Percentiles rank a stretch among this genome's conserved stretches.
Evolutionary conservation across 2,888 invertebrate species (phyloP).

Genomic region (Oxycera nigricornis): DNA sequence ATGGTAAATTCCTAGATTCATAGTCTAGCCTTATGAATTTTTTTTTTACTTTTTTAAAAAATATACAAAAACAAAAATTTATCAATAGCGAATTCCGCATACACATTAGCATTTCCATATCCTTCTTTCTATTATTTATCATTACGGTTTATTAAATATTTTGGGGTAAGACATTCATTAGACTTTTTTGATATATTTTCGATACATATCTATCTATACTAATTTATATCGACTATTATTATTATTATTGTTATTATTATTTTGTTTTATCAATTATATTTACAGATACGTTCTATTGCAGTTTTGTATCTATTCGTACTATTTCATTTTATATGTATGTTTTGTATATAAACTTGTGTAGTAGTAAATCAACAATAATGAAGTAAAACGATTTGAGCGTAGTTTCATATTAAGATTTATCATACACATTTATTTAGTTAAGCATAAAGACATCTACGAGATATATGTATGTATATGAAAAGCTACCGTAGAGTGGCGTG

Average conservation of each 20-base stretch:
- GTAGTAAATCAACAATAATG: conserved; percentile 26
- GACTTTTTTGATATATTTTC: not conserved
- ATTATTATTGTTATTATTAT: conserved; percentile 8
- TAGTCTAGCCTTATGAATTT: conserved; percentile 24
- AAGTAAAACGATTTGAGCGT: conserved; percentile 32
- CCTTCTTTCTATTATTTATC: conserved; percentile 15
- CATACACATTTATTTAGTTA: not conserved
- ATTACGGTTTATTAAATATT: conserved; percentile 34
- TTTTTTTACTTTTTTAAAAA: not conserved
- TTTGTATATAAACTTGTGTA: conserved; percentile 10
- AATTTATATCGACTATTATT: conserved; percentile 5
- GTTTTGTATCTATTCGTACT: not conserved
- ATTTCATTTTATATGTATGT: not conserved
- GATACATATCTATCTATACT: conserved; percentile 31
- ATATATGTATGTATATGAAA: too few species aligned
- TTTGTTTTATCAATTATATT: conserved; percentile 25
- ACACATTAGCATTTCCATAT: conserved; percentile 15
- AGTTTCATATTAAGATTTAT: not conserved
- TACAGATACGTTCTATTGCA: conserved; percentile 28
- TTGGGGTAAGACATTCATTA: conserved; percentile 14
- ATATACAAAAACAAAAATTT: conserved; percentile 29
- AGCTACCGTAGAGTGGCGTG: not conserved
- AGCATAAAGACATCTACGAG: conserved; percentile 13
- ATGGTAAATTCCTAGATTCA: conserved; percentile 25
- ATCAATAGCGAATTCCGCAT: conserved; percentile 9